phyloP scores from a whole-genome alignment of 2,113 vertebrate species.

The Piaya cayana region DNA sequence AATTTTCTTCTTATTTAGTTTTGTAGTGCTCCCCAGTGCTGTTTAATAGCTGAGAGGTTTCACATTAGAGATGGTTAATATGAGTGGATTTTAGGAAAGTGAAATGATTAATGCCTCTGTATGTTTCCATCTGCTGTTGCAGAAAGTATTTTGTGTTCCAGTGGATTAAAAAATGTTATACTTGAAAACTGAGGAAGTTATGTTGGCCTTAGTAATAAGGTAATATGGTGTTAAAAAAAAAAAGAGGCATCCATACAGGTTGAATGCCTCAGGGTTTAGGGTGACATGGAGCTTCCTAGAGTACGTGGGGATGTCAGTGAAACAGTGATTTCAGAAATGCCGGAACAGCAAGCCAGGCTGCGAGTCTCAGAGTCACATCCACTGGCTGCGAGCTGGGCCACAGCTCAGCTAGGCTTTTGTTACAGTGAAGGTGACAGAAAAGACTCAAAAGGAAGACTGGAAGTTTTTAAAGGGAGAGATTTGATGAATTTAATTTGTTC shows the following conservation, averaged over 20 bases:
- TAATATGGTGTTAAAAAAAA: background rate
- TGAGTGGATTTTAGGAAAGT: background rate
- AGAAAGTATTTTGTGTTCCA: background rate
- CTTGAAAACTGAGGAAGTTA: background rate
- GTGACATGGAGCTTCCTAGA: background rate
- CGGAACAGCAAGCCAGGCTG: background rate
- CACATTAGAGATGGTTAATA: background rate
- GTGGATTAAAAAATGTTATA: background rate
- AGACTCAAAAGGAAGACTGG: background rate
- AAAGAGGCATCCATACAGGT: background rate
- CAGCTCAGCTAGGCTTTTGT: background rate
- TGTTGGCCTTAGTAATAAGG: rapidly evolving
- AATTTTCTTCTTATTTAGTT: background rate
- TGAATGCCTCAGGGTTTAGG: rapidly evolving
- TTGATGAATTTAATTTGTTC: background rate
- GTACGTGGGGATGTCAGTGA: rapidly evolving
- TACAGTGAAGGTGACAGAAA: background rate
- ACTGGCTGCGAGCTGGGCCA: background rate
- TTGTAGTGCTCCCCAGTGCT: background rate
- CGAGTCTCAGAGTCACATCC: background rate
- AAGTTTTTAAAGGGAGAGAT: background rate
- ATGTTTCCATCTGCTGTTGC: background rate
- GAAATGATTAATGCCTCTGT: background rate
- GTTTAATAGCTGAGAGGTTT: background rate
- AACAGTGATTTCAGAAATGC: background rate